Percentiles rank a stretch among this genome's conserved stretches.
These are phyloP conservation scores for Abscondita cerata DNA, from an alignment of 2,888 invertebrate genomes.

Conservation along the genomic window DNA sequence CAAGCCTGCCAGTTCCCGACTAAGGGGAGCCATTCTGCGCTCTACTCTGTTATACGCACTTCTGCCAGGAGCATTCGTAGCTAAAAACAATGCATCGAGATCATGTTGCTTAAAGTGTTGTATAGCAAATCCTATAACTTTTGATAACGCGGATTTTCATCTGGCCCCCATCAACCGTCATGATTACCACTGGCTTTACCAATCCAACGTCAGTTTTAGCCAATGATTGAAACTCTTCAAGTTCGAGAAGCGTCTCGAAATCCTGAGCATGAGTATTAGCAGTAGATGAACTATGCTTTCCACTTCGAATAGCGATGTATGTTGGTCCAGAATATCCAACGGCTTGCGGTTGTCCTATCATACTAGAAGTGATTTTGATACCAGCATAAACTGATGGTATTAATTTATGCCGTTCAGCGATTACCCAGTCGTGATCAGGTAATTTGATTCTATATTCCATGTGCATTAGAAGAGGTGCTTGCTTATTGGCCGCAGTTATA, in stretches of 20 bases:
- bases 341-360: conserved; percentile 45
- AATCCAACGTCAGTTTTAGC: conserved; percentile 32
- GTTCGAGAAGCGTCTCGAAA: conserved; percentile 19
- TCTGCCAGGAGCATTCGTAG: too few species aligned
- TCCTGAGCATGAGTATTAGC: conserved; percentile 27
- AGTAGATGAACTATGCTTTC: conserved; percentile 39
- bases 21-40: too few species aligned
- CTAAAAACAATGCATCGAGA: too few species aligned
- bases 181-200: conserved; percentile 42
- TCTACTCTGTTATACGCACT: too few species aligned
- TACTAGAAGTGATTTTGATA: conserved; percentile 39
- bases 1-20: too few species aligned
- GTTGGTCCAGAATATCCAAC: conserved; percentile 53
- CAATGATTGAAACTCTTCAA: conserved; percentile 17
- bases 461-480: conserved; percentile 30
- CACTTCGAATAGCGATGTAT: conserved; percentile 45
- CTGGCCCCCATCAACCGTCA: conserved; percentile 44
- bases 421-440: conserved; percentile 17
- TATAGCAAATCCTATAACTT: too few species aligned
- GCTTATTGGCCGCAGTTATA: conserved; percentile 40
- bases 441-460: conserved; percentile 28
- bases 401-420: conserved; percentile 36
- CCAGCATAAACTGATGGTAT: conserved; percentile 40
- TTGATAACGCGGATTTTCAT: conserved; percentile 46
- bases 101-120: neutral